These are phyloP conservation scores for human (Homo sapiens) DNA, from an alignment of 2,113 vertebrate species.

Conservation along the genomic window DNA sequence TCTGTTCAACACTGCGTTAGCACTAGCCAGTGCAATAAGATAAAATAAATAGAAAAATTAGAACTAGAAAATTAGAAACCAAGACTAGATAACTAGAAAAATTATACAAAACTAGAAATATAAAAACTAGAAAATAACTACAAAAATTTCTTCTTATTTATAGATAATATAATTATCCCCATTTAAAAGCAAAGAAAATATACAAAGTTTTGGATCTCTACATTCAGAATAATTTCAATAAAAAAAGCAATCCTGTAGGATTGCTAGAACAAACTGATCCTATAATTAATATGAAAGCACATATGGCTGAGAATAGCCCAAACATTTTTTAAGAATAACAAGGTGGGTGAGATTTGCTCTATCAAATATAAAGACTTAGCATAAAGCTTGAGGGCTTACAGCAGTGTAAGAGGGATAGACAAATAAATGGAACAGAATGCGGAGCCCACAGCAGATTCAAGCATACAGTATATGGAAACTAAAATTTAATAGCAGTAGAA, in stretches of 20 bases:
- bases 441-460: neutral
- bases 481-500: neutral
- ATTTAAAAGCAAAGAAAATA: neutral
- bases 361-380: neutral
- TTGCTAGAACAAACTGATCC: neutral
- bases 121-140: neutral
- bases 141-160: neutral
- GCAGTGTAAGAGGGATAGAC: neutral
- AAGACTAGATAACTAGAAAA: no score
- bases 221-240: neutral
- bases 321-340: neutral
- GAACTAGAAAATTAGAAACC: no score
- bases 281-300: neutral
- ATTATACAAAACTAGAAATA: no score
- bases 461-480: neutral
- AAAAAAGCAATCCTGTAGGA: neutral
- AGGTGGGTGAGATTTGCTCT: neutral
- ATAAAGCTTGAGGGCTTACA: neutral
- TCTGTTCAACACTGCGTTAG: neutral
- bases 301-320: neutral
- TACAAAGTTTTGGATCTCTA: neutral
- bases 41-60: neutral
- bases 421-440: neutral
- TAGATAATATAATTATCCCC: neutral
- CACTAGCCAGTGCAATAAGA: neutral